Evolutionary conservation across 1,140 invertebrate species (phyloP).

Genomic region (Drosophila auraria): DNA sequence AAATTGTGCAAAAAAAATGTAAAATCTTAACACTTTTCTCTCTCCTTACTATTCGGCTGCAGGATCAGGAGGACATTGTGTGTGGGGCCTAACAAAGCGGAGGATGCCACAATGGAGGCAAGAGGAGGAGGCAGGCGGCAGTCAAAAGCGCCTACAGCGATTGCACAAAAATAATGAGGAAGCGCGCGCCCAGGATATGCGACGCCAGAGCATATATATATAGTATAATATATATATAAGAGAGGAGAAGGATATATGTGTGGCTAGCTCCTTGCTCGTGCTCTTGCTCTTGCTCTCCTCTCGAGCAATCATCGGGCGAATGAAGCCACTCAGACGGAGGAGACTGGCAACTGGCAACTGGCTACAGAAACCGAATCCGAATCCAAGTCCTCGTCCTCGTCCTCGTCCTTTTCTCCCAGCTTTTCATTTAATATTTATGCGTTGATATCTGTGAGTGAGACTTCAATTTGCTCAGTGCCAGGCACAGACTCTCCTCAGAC

Average conservation of each 20-base stretch:
- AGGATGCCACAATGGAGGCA: conserved; percentile 52
- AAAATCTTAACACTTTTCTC: conserved; percentile 79
- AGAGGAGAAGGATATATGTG: conserved; percentile 20
- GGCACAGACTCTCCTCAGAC: conserved; percentile 12
- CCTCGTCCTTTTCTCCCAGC: conserved; percentile 5
- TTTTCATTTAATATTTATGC: conserved; percentile 75
- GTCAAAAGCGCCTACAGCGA: conserved; percentile 75
- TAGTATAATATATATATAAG: conserved; percentile 7
- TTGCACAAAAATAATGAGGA: conserved; percentile 83
- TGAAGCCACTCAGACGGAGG: conserved; percentile 77
- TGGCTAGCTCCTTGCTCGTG: conserved; percentile 1
- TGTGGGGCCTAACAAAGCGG: conserved; percentile 48
- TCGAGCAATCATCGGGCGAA: conserved; percentile 75
- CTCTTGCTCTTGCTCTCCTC: conserved; percentile 26
- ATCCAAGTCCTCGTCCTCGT: background rate
- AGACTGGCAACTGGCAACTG: conserved; percentile 31
- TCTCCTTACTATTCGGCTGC: conserved; percentile 1
- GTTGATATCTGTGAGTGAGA: conserved; percentile 78
- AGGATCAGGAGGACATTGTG: conserved; percentile 63
- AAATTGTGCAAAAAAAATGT: conserved; percentile 56
- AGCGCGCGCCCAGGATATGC: conserved; percentile 76
- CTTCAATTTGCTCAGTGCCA: conserved; percentile 69
- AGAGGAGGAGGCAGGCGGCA: conserved; percentile 23
- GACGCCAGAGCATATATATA: conserved; percentile 33
- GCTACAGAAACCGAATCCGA: conserved; percentile 42